Base-by-base conservation (phyloP, 2,888 invertebrate genomes). In the Lamproptera curius region DNA sequence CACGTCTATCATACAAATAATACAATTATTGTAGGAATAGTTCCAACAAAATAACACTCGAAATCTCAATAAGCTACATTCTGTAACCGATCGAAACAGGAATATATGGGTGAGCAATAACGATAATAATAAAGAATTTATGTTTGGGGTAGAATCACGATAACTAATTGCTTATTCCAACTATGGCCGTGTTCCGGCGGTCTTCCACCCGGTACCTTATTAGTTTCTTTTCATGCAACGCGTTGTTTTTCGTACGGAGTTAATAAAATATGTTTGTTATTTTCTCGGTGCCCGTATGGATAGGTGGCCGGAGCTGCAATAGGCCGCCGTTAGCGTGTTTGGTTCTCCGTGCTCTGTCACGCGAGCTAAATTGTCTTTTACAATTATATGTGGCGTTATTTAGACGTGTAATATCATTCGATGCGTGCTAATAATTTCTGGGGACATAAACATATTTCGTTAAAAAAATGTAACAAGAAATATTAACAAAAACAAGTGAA, bases 261-360 rank as follows among this genome's bases (percentile, higher is more conserved):
- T 41, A 40, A 36, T 28, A 41, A 46, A 52, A 46, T 42, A 28
- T 47, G 38, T 44, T 40, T 42, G 43, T 52, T 41, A 39, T 47
- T 49, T 45, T 14, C 33, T 50, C 20, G n/a, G 42, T 28, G 23
- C 34, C 14, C 36, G 23, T 55, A 55, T 54, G 51, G 57, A 55
- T 55, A 54, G 54, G 52, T 52, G 43, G 42, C 58, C 62, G 58
- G 59, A 56, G 58, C 62, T 66, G 61, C 64, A 62, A 58, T 55
- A 58, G 59, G 56, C 60, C 67, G 59, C 76, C 63, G 81, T 78
- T 78, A 78, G 70, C 73, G 62, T 57, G 54, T 67, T 59, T 69
- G 70, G 16, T 35, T 26, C 15, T 10, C 70, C 47, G 50, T 59
- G 61, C 11, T 59, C 58, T 57, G 65, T 61, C 67, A 65, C 69